These are phyloP conservation scores for Drosophila anomelani DNA, from an alignment of 2,888 invertebrate genomes.

Conservation along the genomic window DNA sequence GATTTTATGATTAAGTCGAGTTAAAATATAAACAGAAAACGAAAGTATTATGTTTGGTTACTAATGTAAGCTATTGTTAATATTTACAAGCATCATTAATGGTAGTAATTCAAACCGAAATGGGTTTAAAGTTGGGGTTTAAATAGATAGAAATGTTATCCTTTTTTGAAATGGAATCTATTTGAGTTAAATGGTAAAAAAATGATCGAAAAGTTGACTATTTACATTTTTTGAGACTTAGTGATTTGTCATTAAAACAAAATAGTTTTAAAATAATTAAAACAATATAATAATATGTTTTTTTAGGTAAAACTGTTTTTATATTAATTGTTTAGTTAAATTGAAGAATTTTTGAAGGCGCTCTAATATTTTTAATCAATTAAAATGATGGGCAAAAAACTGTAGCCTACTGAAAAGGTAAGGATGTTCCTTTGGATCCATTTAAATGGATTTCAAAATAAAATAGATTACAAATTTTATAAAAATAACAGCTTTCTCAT, in stretches of 20 bases:
- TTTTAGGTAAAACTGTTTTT: not conserved
- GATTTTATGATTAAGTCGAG: not conserved
- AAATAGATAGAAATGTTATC: too few species aligned
- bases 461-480: not conserved
- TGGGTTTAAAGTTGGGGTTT: constrained; percentile 3
- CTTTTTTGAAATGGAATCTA: too few species aligned
- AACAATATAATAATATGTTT: not conserved
- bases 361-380: not conserved
- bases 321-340: too few species aligned
- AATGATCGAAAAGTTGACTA: not conserved
- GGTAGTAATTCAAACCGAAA: constrained; percentile 2
- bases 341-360: not conserved
- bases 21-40: constrained; percentile 3
- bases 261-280: not conserved
- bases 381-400: too few species aligned
- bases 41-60: not conserved
- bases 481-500: not conserved
- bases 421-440: too few species aligned
- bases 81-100: constrained; percentile 16
- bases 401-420: too few species aligned
- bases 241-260: not conserved
- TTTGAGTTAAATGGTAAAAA: not conserved
- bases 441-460: not conserved
- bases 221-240: not conserved
- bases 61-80: constrained; percentile 2